Evolutionary conservation across 1,140 invertebrate genomes (phyloP), one percentile per base, ranked within the genome.

Genomic region (Hycleus phaleratus): DNA sequence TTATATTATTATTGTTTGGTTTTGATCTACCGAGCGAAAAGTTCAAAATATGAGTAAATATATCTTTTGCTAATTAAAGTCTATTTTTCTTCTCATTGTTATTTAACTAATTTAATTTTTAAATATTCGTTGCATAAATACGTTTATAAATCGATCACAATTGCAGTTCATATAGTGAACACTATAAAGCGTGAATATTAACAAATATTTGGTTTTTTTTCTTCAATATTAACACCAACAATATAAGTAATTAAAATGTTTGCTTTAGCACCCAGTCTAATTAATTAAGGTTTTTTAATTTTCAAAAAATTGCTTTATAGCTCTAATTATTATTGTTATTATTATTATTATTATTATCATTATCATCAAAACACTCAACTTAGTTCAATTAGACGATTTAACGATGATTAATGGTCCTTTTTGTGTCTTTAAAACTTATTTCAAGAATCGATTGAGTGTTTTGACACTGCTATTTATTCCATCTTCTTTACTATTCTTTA

Each of bases 81-180:
- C 56, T 42, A 58, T 56, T 48, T 47, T 49, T 53, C 45, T 32
- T 50, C 49, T 54, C 60, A 62, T 51, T 49, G 58, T 56, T 50
- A 50, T 60, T 48, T 58, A 55, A 48, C 26, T 57, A 57, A 59
- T 50, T 62, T 53, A 53, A 66, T 67, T 61, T 64, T 64, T 66
- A 67, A 69, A 69, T 64, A 64, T 71, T 71, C 70, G 70, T 71
- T 71, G 70, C 70, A 70, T 71, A 69, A 70, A 69, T 68, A 68
- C 59, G 63, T 63, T 62, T 65, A 68, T 64, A 70, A 70, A 66
- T 70, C 63, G 65, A 71, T 71, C 70, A 71, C 70, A 71, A 68
- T 71, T 71, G 70, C 70, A 71, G 70, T 71, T 71, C 68, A 69
- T 70, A 71, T 71, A 71, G 68, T 71, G 68, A 71, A 71, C 68